phyloP scores from a whole-genome alignment of 1,140 invertebrate species.

The Drosophila bipectinata region DNA sequence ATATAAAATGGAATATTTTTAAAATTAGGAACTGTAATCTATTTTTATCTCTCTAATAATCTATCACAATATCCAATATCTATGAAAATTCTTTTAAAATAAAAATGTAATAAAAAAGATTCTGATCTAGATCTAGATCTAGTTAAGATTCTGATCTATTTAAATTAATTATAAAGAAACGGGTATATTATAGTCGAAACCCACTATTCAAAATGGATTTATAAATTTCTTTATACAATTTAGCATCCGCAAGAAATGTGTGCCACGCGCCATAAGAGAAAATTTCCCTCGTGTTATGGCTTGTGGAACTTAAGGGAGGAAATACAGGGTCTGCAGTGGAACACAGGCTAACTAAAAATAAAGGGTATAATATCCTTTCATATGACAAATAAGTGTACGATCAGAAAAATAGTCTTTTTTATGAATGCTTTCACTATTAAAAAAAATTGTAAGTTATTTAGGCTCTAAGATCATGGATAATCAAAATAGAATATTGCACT shows the following conservation, averaged over 20 bases:
- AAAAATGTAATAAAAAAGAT: too few species aligned
- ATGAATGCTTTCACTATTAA: too few species aligned
- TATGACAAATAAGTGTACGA: not conserved
- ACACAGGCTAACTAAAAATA: not conserved
- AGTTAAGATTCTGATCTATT: not conserved
- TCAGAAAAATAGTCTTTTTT: not conserved
- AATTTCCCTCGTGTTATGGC: constrained; percentile 34
- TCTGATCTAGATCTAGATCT: too few species aligned
- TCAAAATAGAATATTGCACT: too few species aligned
- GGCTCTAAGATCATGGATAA: too few species aligned
- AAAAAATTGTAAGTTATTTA: too few species aligned
- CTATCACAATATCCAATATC: too few species aligned
- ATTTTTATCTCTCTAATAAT: too few species aligned
- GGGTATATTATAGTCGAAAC: not conserved
- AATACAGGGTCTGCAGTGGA: constrained; percentile 22
- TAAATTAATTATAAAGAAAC: not conserved
- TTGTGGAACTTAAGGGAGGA: constrained; percentile 33
- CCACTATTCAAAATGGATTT: not conserved
- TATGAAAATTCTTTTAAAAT: too few species aligned
- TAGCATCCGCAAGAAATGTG: constrained; percentile 36
- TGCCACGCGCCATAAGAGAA: constrained; percentile 59
- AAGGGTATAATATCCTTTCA: not conserved
- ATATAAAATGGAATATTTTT: too few species aligned
- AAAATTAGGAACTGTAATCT: too few species aligned
- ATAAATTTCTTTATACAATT: constrained; percentile 1